Conservation (phyloP, 2,113 vertebrate genomes). For the Tachysurus fulvidraco region DNA sequence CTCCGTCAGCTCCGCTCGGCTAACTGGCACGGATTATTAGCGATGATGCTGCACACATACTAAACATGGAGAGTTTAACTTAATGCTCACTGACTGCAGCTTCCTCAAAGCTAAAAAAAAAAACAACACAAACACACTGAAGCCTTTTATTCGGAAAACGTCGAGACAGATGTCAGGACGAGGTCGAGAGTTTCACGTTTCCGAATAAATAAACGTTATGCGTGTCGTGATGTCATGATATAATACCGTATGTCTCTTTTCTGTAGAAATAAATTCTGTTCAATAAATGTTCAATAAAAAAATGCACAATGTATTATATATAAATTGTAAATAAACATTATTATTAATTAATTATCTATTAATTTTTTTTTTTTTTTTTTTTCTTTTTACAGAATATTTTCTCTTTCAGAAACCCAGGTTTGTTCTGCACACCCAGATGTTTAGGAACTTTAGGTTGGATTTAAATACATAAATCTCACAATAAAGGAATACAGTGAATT, state of each 20-base stretch:
- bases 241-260: neutral
- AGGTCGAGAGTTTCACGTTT: neutral
- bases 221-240: neutral
- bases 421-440: no score
- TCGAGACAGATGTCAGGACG: neutral
- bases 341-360: no score
- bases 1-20: neutral
- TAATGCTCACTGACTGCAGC: neutral
- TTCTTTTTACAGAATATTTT: no score
- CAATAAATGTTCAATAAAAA: no score
- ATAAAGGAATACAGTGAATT: no score
- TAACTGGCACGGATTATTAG: neutral
- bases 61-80: conserved; percentile 8
- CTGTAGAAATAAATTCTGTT: neutral
- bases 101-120: neutral
- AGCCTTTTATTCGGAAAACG: neutral
- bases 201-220: neutral
- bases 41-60: neutral
- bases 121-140: neutral
- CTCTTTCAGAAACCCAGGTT: no score
- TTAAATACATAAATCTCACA: no score
- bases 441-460: no score
- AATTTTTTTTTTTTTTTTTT: no score
- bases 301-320: no score
- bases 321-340: no score